phyloP scores from a whole-genome alignment of 2,888 invertebrate species.

The Epicampocera succincta region DNA sequence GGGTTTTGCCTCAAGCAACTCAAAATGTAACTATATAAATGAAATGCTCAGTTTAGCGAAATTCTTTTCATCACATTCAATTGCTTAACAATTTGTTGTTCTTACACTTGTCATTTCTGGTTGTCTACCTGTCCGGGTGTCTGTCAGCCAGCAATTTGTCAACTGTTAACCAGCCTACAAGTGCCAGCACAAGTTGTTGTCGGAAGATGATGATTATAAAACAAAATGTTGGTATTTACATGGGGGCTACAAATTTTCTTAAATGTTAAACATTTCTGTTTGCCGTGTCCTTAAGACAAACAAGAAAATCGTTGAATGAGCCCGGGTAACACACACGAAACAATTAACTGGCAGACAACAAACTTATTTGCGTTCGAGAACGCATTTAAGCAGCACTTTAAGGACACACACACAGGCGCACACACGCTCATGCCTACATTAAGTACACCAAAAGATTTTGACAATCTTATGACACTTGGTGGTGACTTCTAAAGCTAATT shows the following conservation, averaged over 20 bases:
- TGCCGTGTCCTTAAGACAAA: slow-evolving; percentile 13
- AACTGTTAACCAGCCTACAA: neutral
- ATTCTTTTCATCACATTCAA: neutral
- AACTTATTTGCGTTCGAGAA: neutral
- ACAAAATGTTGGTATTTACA: slow-evolving; percentile 35
- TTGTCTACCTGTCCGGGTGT: neutral
- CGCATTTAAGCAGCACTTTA: neutral
- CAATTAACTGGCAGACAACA: neutral
- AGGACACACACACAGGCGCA: neutral
- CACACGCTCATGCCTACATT: slow-evolving; percentile 1
- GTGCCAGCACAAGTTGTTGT: neutral
- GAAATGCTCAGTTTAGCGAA: too few relatives aligned
- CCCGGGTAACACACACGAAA: neutral
- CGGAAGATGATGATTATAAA: slow-evolving; percentile 45
- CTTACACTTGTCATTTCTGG: neutral
- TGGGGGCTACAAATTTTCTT: slow-evolving; percentile 4
- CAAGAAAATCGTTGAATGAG: neutral
- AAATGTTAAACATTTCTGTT: slow-evolving; percentile 2
- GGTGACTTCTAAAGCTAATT: slow-evolving; percentile 66
- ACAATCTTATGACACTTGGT: slow-evolving; percentile 60
- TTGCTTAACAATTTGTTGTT: neutral
- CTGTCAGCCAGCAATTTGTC: slow-evolving; percentile 36
- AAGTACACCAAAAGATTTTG: slow-evolving; percentile 46
- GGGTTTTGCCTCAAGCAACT: too few relatives aligned
- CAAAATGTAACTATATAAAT: too few relatives aligned